Conservation (phyloP, 2,797 vertebrate species). For the Leptatherina wallacei region DNA sequence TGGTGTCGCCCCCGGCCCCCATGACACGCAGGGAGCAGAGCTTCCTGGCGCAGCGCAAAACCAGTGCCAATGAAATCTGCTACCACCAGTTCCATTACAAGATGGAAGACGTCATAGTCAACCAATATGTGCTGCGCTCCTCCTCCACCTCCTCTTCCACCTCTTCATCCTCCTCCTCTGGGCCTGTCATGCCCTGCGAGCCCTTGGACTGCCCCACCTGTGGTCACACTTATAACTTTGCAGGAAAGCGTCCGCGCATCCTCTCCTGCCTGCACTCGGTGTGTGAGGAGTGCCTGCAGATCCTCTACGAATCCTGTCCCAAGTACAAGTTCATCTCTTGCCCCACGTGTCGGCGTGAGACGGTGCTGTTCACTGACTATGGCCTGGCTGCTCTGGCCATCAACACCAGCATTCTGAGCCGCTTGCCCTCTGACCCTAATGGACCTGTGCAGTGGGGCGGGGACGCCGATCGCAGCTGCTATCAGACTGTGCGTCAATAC, state of each 20-base stretch:
- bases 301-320: slow-evolving; percentile 98
- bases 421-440: slow-evolving; percentile 91
- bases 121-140: slow-evolving; percentile 94
- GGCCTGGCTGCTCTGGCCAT: slow-evolving; percentile 96
- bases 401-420: slow-evolving; percentile 98
- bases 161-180: slow-evolving; percentile 79
- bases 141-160: slow-evolving; percentile 83
- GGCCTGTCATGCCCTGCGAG: slow-evolving; percentile 88
- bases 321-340: slow-evolving; percentile 99
- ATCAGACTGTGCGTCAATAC: slow-evolving; percentile 99
- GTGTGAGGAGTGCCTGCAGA: slow-evolving; percentile 98
- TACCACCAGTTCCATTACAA: slow-evolving; percentile 97
- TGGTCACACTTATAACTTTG: slow-evolving; percentile 95
- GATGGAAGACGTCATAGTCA: slow-evolving; percentile 96
- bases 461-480: slow-evolving; percentile 97
- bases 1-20: slow-evolving; percentile 80
- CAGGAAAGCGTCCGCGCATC: slow-evolving; percentile 95
- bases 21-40: slow-evolving; percentile 83
- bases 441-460: slow-evolving; percentile 94
- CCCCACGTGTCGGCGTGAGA: slow-evolving; percentile 96
- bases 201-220: slow-evolving; percentile 98
- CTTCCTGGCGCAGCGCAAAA: slow-evolving; percentile 88
- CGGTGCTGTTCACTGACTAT: slow-evolving; percentile 98
- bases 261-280: slow-evolving; percentile 98
- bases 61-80: slow-evolving; percentile 89